These are phyloP conservation scores for Autographa pulchrina DNA, from an alignment of 2,888 invertebrate species.

Conservation along the genomic window DNA sequence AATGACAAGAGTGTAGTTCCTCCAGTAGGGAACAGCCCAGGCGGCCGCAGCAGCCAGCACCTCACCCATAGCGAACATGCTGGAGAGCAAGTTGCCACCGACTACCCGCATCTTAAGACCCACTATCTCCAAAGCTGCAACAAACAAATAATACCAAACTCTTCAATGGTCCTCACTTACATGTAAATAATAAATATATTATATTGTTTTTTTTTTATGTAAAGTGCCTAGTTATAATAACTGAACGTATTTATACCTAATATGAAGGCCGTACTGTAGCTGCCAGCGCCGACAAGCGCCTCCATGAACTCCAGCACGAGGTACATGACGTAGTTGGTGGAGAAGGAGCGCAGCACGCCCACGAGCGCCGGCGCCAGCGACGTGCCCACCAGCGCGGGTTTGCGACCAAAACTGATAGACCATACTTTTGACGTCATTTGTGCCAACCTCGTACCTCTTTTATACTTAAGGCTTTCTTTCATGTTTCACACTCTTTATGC, in stretches of 20 bases:
- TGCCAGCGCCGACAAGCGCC: constrained; percentile 76
- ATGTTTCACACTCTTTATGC: no score
- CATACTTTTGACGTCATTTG: neutral
- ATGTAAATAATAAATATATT: no score
- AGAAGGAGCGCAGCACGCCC: constrained; percentile 79
- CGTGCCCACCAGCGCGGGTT: constrained; percentile 88
- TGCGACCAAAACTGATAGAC: constrained; percentile 85
- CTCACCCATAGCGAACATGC: constrained; percentile 91
- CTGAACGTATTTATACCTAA: constrained; percentile 71
- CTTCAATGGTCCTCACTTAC: no score
- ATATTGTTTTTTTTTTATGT: no score
- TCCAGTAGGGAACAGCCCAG: constrained; percentile 91
- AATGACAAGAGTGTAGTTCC: constrained; percentile 88
- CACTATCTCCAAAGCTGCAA: constrained; percentile 91
- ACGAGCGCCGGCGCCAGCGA: constrained; percentile 86
- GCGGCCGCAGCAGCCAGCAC: constrained; percentile 89
- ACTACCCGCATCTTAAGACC: constrained; percentile 91
- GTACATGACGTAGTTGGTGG: constrained; percentile 71
- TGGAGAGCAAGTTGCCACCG: constrained; percentile 91
- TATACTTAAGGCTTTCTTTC: no score
- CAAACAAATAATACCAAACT: neutral
- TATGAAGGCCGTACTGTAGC: constrained; percentile 81
- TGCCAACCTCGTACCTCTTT: no score
- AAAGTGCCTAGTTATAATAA: no score
- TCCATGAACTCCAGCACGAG: constrained; percentile 78